A percentile compares a stretch with the other conserved stretches of the same genome.
These are phyloP conservation scores for Eulemur mongoz DNA, from an alignment of 2,797 vertebrate species.

Conservation along the genomic window DNA sequence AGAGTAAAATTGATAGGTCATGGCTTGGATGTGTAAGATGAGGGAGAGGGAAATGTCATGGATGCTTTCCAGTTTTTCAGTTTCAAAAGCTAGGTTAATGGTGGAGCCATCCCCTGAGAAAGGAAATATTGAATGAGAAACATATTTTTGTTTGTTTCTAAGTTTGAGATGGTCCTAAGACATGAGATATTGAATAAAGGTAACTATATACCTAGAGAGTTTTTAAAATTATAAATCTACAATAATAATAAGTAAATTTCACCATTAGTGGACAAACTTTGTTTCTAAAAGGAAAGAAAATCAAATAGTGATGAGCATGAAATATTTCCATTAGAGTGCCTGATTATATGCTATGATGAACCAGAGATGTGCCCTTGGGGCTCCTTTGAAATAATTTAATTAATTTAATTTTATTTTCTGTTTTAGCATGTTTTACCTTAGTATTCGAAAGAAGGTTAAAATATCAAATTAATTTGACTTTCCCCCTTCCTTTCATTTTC, in stretches of 20 bases:
- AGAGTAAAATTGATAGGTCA: neutral
- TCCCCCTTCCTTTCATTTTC: conserved; percentile 19
- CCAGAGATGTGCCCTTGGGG: neutral
- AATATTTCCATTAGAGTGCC: neutral
- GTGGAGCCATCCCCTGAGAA: neutral
- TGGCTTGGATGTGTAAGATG: neutral
- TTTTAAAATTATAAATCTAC: neutral
- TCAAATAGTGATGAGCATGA: neutral
- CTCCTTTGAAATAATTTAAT: neutral
- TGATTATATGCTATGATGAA: neutral
- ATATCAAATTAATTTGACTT: neutral
- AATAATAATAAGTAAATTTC: neutral
- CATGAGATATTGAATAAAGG: neutral
- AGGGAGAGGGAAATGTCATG: neutral
- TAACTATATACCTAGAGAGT: neutral
- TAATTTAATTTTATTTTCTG: neutral
- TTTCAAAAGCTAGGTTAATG: neutral
- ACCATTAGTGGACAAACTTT: neutral
- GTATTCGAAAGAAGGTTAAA: neutral
- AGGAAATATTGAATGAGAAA: neutral
- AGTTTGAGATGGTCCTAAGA: neutral
- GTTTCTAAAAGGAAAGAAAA: neutral
- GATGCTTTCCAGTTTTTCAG: neutral
- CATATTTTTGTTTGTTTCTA: neutral
- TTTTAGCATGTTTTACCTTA: neutral